Evolutionary conservation across 2,888 invertebrate genomes (phyloP), one percentile per base, ranked within the genome.

Genomic region (Petrolisthes manimaculis): DNA sequence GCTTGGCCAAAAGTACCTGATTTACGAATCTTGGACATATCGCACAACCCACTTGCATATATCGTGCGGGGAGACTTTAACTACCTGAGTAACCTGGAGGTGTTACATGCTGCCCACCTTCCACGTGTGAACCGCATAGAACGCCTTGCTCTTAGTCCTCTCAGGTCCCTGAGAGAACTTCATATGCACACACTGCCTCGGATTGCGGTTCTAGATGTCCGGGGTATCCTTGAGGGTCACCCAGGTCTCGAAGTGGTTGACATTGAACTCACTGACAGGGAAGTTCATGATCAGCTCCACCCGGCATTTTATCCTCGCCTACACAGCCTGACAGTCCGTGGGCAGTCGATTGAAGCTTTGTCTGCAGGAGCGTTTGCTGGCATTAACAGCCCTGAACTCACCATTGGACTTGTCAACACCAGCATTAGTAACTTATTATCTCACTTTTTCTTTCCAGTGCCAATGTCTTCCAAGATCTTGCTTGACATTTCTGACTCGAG

Each of bases 331-430:
- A 96, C 96, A 24, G 93, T 97, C 21, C 94, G 96, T 90, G 97
- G 97, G 0, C 94, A 95, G 18, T 94, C 96, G 83, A 93, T 97
- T 8, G 95, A 95, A 92, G 96, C 95, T 8, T 95, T 97, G 4
- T 96, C 97, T 0, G 96, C 97, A 0, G 97, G 97, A 86, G 96
- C 97, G 0, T 93, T 97, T 84, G 97, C 97, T 0, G 97, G 97
- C 54, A 91, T 93, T 61, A 6, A 94, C 92, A 95, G 95, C 37
- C 95, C 95, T 18, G 93, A 95, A 14, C 94, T 98, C 1, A 94
- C 94, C 0, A 95, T 98, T n/a, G 95, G 95, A 86, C 94, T 98
- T 82, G 95, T 95, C 83, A 97, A 97, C 92, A 97, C 97, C 0
- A 97, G 97, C 0, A 93, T 98, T 8, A 95, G 95, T 18, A 94